Evolutionary conservation across 2,888 invertebrate species (phyloP), one percentile per base, ranked within the genome.

Genomic region (Lepidocyrtinus sp.): DNA sequence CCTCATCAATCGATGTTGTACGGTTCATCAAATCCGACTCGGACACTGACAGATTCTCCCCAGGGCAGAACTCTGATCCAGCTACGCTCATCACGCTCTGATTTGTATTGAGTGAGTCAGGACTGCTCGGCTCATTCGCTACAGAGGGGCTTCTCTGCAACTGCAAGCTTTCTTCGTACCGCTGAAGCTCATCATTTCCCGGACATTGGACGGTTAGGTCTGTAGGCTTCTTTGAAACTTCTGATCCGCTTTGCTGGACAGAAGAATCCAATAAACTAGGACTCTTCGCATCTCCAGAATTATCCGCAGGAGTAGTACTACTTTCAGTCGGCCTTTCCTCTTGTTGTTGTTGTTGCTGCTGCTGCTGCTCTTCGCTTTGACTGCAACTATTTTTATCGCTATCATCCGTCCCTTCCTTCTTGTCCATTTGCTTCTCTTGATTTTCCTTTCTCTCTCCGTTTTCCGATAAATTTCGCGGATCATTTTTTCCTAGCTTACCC

Each of bases 1-100:
- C 86, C 80, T 87, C 87, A 82, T 87, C 87, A 79, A 87, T 84
- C 36, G 86, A 86, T 25, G 87, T 85, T 24, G 87, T 86, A 65
- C 87, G 77, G 74, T 85, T 84, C 81, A 87, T 83, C 63, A 85
- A 76, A 24, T 87, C 87, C 17, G 85, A 85, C 73, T 86, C 86
- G 19, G 84, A 84, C 24, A 86, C 83, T 19, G 86, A 85, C 17
- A 85, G 83, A 55, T 82, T 82, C 70, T 83, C 83, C 19, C 81
- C 82, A 46, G 81, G 79, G 64, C 82, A 83, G 27, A 80, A 75
- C 79, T 87, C 87, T 0, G 85, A 85, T 1, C 87, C 87, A 19
- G 86, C 86, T 50, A 86, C 84, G n/a, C n/a, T n/a, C n/a, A n/a
- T n/a, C 36, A 73, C 25, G 70, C 85, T 85, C 73, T 87, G 87